These are phyloP conservation scores for Ditylenchus weischeri DNA, from an alignment of 2,888 invertebrate genomes.

Conservation along the genomic window DNA sequence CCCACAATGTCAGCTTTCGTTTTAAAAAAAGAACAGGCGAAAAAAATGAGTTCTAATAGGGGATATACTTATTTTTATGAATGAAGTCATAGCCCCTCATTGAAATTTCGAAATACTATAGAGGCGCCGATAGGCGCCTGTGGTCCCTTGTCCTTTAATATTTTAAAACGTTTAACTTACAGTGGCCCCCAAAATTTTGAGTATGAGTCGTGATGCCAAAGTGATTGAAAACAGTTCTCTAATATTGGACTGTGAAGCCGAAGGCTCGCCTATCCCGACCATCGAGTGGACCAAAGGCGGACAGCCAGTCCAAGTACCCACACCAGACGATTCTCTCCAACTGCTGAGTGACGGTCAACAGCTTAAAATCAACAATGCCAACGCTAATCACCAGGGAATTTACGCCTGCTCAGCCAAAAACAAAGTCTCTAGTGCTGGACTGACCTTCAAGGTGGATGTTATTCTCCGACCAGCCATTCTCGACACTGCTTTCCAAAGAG, in stretches of 20 bases:
- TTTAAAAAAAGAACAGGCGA: too few species aligned
- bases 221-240: conserved; percentile 60
- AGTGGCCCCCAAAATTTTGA: conserved; percentile 61
- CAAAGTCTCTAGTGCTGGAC: conserved; percentile 51
- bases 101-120: too few species aligned
- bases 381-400: conserved; percentile 36
- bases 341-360: conserved; percentile 51
- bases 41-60: too few species aligned
- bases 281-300: conserved; percentile 53
- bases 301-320: conserved; percentile 25
- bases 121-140: too few species aligned
- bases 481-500: conserved; percentile 40
- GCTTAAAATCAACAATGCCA: conserved; percentile 51
- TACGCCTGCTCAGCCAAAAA: conserved; percentile 50
- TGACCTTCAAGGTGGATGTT: conserved; percentile 27
- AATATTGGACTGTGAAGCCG: conserved; percentile 61
- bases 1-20: too few species aligned
- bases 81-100: too few species aligned
- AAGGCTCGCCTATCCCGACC: conserved; percentile 61
- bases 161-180: conserved; percentile 26
- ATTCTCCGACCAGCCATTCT: conserved; percentile 62
- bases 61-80: too few species aligned
- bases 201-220: conserved; percentile 19
- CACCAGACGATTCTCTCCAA: conserved; percentile 32
- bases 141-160: too few species aligned